phyloP scores from a whole-genome alignment of 2,113 vertebrate genomes.

The Erythrolamprus reginae region DNA sequence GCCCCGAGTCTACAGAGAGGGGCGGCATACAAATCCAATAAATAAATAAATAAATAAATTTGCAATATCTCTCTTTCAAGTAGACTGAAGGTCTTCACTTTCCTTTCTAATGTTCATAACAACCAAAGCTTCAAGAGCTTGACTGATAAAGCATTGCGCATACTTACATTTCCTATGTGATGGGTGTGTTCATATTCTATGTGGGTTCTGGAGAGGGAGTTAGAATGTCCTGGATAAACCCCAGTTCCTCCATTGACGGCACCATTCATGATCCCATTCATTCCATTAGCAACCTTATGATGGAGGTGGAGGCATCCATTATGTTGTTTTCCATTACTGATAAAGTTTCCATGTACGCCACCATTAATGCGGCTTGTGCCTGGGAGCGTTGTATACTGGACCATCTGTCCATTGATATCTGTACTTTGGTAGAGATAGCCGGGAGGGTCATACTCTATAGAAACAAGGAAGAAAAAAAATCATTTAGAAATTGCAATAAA shows the following conservation, averaged over 20 bases:
- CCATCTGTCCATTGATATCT: slow-evolving; percentile 79
- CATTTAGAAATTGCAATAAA: rapidly evolving
- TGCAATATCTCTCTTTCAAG: background rate
- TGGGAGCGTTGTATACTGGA: slow-evolving; percentile 80
- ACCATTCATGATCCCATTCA: slow-evolving; percentile 64
- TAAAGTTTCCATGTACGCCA: slow-evolving; percentile 70
- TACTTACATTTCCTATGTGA: slow-evolving; percentile 83
- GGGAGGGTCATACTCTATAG: slow-evolving; percentile 85
- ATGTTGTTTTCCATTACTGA: slow-evolving; percentile 66
- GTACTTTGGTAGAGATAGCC: slow-evolving; percentile 85
- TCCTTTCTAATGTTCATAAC: background rate
- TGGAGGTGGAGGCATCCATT: slow-evolving; percentile 83
- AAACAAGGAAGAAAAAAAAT: background rate
- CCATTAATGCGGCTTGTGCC: slow-evolving; percentile 74
- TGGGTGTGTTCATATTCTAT: slow-evolving; percentile 79
- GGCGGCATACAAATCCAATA: too few species aligned
- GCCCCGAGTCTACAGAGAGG: too few species aligned
- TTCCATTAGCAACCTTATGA: slow-evolving; percentile 75
- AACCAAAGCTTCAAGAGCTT: background rate
- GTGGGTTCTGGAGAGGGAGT: slow-evolving; percentile 58
- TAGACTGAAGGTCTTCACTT: rapidly evolving
- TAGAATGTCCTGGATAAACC: slow-evolving; percentile 64
- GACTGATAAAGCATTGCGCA: background rate
- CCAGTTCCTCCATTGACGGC: slow-evolving; percentile 63
- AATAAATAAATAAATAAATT: too few species aligned